Conservation (phyloP, 92 coral and sea anemone genomes). For the Parazoanthus swiftii region DNA sequence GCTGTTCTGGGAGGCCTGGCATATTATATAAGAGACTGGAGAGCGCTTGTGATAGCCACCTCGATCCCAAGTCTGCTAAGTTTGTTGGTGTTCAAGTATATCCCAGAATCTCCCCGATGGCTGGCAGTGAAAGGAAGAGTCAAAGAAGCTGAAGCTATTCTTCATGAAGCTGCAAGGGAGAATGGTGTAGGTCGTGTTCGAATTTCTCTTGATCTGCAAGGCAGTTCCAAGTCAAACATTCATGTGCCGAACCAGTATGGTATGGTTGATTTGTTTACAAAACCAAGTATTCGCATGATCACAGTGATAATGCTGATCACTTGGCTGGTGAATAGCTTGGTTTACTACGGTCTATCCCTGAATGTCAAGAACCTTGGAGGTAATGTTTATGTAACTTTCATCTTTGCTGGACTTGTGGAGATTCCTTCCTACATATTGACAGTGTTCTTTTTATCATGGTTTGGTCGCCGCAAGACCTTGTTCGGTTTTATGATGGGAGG, state of each 20-base stretch:
- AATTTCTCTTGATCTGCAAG: slow-evolving; percentile 14
- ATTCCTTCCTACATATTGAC: slow-evolving; percentile 72
- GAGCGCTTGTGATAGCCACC: slow-evolving; percentile 58
- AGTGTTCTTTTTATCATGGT: slow-evolving; percentile 58
- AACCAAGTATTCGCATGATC: slow-evolving; percentile 59
- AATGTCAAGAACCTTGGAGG: slow-evolving; percentile 94
- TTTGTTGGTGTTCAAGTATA: slow-evolving; percentile 46
- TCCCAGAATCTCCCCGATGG: slow-evolving; percentile 95
- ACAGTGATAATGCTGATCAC: slow-evolving; percentile 66
- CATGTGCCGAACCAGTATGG: slow-evolving; percentile 47
- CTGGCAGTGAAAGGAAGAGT: slow-evolving; percentile 70
- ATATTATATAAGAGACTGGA: slow-evolving; percentile 77
- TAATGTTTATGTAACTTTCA: slow-evolving; percentile 77
- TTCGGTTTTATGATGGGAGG: slow-evolving; percentile 83
- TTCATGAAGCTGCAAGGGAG: slow-evolving; percentile 61
- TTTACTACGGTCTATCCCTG: slow-evolving; percentile 91
- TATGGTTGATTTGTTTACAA: slow-evolving; percentile 68
- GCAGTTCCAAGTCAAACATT: not conserved
- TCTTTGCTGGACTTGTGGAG: slow-evolving; percentile 78
- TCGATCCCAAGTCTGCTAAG: slow-evolving; percentile 66
- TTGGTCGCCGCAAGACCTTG: slow-evolving; percentile 77
- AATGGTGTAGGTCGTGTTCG: slow-evolving; percentile 54
- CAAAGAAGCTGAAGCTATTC: slow-evolving; percentile 77
- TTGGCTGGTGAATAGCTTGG: slow-evolving; percentile 88
- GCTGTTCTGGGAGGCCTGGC: slow-evolving; percentile 72